phyloP scores from a whole-genome alignment of 1,140 invertebrate species.

The Drosophila tsacasi region DNA sequence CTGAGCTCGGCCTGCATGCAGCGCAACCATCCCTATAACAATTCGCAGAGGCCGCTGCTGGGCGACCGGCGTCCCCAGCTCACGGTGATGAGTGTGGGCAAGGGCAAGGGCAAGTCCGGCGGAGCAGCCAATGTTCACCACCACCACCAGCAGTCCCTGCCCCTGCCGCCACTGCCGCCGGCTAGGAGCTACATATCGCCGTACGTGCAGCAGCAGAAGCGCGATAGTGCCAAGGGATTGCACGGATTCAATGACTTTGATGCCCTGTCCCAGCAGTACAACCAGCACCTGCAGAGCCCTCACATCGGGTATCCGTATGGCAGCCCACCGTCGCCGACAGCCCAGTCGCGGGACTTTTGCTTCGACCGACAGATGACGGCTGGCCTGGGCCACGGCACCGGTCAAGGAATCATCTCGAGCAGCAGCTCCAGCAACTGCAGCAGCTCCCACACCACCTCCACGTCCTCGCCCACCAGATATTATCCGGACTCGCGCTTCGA shows the following conservation, averaged over 20 bases:
- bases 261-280: constrained; percentile 78
- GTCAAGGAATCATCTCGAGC: constrained; percentile 21
- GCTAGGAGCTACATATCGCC: constrained; percentile 60
- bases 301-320: constrained; percentile 81
- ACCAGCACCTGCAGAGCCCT: constrained; percentile 72
- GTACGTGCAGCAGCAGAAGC: constrained; percentile 78
- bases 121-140: background rate
- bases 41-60: constrained; percentile 74
- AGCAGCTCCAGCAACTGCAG: constrained; percentile 64
- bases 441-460: constrained; percentile 38
- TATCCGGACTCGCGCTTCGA: constrained; percentile 73
- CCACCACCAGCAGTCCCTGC: constrained; percentile 8
- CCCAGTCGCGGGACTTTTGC: constrained; percentile 65
- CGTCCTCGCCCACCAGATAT: constrained; percentile 42
- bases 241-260: constrained; percentile 84
- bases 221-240: constrained; percentile 75
- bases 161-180: constrained; percentile 36
- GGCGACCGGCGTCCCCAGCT: constrained; percentile 63
- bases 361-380: constrained; percentile 38
- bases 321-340: constrained; percentile 78
- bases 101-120: constrained; percentile 40
- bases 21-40: constrained; percentile 76
- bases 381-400: background rate
- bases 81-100: constrained; percentile 32
- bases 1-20: constrained; percentile 65